phyloP scores from a whole-genome alignment of 2,797 vertebrate genomes.

The Etheostoma nigrum region DNA sequence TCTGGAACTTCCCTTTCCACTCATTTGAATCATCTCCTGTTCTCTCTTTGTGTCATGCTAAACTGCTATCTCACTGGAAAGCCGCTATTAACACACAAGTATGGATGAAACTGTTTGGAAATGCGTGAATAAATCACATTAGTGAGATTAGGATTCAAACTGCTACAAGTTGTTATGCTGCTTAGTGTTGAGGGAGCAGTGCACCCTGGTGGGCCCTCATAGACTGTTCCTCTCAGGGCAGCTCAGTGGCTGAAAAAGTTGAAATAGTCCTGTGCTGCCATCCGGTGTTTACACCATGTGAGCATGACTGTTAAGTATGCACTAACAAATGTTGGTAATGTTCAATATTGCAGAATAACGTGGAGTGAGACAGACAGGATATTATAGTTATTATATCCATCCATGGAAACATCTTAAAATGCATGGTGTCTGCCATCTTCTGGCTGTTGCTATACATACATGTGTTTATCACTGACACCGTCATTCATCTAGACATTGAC shows the following conservation, averaged over 20 bases:
- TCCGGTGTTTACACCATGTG: slow-evolving; percentile 41
- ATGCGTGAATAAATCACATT: slow-evolving; percentile 31
- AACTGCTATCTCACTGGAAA: slow-evolving; percentile 13
- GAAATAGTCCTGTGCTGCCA: slow-evolving; percentile 67
- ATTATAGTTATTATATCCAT: neutral
- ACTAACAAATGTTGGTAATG: neutral
- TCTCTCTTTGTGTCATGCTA: slow-evolving; percentile 1
- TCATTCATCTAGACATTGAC: neutral
- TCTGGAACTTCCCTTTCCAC: neutral
- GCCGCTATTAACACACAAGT: slow-evolving; percentile 22
- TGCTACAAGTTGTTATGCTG: slow-evolving; percentile 29
- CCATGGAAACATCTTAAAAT: neutral
- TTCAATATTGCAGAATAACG: neutral
- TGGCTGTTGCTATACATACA: neutral
- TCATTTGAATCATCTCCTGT: slow-evolving; percentile 3
- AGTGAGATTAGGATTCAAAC: slow-evolving; percentile 37
- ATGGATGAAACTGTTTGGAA: slow-evolving; percentile 26
- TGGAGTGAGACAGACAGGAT: neutral
- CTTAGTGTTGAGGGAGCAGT: slow-evolving; percentile 31
- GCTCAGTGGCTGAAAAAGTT: neutral
- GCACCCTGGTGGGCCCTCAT: slow-evolving; percentile 49
- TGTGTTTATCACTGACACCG: neutral
- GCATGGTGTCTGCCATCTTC: slow-evolving; percentile 20
- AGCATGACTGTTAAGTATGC: neutral
- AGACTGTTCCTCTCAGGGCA: neutral